Evolutionary conservation across 2,113 vertebrate genomes (phyloP).

Genomic region (Eurypyga helias): DNA sequence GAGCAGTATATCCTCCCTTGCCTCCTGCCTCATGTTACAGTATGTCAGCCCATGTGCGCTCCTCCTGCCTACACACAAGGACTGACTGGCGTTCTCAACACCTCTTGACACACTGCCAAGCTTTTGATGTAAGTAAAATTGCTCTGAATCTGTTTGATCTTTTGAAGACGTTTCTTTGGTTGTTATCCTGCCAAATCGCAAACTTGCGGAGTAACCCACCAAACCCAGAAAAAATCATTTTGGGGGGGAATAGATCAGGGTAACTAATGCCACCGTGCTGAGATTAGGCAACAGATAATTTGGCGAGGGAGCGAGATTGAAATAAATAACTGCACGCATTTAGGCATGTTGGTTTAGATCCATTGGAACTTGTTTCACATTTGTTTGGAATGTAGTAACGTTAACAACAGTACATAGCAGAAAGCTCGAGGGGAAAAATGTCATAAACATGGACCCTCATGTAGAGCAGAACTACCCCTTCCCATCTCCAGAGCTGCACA

Average conservation of each 20-base stretch:
- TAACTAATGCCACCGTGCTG: background rate
- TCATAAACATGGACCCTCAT: background rate
- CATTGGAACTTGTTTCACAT: background rate
- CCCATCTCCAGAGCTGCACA: background rate
- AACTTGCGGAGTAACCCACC: slow-evolving; percentile 26
- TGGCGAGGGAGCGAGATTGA: background rate
- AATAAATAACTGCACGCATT: background rate
- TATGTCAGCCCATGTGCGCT: slow-evolving; percentile 29
- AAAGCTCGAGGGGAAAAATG: background rate
- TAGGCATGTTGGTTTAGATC: background rate
- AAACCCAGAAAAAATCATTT: background rate
- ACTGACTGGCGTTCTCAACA: slow-evolving; percentile 77
- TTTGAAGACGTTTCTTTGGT: slow-evolving; percentile 69
- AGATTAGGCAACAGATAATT: background rate
- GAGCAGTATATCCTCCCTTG: background rate
- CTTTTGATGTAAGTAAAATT: slow-evolving; percentile 80
- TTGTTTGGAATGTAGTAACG: background rate
- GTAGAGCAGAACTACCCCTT: background rate
- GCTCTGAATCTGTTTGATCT: slow-evolving; percentile 73
- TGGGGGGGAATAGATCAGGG: background rate
- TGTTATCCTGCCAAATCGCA: slow-evolving; percentile 53
- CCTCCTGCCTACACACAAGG: slow-evolving; percentile 48
- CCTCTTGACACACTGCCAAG: slow-evolving; percentile 68
- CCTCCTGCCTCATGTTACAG: slow-evolving; percentile 50
- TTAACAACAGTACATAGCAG: background rate